These are phyloP conservation scores for Toxotes lorentzi DNA, from an alignment of 2,797 vertebrate species.

Conservation along the genomic window DNA sequence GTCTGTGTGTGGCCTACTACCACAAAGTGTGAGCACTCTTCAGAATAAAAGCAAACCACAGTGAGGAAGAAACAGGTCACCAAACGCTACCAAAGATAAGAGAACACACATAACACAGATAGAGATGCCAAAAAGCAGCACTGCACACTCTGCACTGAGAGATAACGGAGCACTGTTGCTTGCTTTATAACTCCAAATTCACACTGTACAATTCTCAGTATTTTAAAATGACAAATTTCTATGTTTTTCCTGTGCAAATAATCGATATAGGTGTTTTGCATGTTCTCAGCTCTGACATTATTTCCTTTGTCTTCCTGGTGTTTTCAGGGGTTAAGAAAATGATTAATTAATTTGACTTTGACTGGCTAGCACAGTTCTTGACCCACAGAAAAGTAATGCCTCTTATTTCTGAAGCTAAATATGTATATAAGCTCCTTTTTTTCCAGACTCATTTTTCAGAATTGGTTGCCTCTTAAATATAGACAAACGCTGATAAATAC, in stretches of 20 bases:
- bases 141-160: not conserved
- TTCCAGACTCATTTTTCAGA: not conserved
- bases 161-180: slow-evolving; percentile 28
- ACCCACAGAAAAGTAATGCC: not conserved
- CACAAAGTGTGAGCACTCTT: slow-evolving; percentile 39
- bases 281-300: not conserved
- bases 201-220: not conserved
- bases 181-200: not conserved
- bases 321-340: not conserved
- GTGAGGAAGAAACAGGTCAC: slow-evolving; percentile 52
- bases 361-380: not conserved
- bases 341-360: too few species aligned
- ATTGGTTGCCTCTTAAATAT: not conserved
- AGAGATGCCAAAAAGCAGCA: slow-evolving; percentile 38
- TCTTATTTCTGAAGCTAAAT: not conserved
- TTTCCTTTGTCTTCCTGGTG: not conserved
- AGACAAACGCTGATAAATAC: not conserved
- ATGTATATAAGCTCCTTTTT: not conserved
- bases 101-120: slow-evolving; percentile 14
- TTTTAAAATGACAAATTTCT: not conserved
- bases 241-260: not conserved
- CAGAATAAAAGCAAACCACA: slow-evolving; percentile 58
- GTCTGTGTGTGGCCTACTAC: slow-evolving; percentile 9
- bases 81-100: slow-evolving; percentile 61
- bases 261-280: not conserved